Evolutionary conservation across 2,113 vertebrate genomes (phyloP).

Genomic region (Odontophorus gujanensis): DNA sequence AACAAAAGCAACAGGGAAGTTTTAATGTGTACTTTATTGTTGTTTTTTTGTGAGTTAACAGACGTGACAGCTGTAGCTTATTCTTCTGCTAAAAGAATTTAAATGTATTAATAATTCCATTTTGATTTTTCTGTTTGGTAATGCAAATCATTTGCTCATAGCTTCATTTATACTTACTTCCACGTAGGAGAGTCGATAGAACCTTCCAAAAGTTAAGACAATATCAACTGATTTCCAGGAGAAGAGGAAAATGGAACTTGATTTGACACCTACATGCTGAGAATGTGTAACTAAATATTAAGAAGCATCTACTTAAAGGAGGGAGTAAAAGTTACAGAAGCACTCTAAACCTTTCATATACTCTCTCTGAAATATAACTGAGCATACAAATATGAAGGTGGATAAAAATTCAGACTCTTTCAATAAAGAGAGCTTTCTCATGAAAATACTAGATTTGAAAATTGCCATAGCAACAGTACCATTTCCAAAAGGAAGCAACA

Average conservation of each 20-base stretch:
- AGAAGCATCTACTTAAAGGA: neutral
- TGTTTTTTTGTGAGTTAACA: neutral
- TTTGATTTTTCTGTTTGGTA: neutral
- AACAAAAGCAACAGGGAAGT: neutral
- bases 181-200: neutral
- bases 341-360: conserved; percentile 43
- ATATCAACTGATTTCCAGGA: neutral
- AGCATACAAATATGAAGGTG: conserved; percentile 34
- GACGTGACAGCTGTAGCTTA: neutral
- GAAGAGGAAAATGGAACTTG: neutral
- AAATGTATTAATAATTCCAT: neutral
- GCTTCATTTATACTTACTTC: neutral
- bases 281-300: conserved; percentile 47
- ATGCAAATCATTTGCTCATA: neutral
- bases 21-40: neutral
- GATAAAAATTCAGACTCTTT: conserved; percentile 48
- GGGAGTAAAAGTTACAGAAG: conserved; percentile 4
- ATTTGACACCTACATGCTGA: conserved; percentile 7
- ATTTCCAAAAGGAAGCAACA: conserved; percentile 10
- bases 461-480: conserved; percentile 50
- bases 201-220: neutral
- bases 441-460: conserved; percentile 21
- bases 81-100: neutral
- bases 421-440: conserved; percentile 23
- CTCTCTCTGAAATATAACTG: conserved; percentile 58